Evolutionary conservation across 2,113 vertebrate genomes (phyloP).

Genomic region (Micronycteris hirsuta): DNA sequence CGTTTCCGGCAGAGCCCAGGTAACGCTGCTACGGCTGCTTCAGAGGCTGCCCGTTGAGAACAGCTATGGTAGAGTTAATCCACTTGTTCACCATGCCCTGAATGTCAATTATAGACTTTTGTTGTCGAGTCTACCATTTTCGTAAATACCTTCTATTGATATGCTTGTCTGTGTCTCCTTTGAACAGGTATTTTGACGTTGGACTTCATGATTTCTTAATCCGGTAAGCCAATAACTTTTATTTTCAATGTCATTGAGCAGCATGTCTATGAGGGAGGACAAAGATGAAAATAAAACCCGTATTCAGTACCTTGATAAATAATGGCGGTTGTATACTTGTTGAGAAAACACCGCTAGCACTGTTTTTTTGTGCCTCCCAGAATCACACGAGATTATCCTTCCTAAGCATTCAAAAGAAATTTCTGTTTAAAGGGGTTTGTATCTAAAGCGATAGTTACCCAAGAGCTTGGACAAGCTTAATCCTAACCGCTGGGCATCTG

Average conservation of each 20-base stretch:
- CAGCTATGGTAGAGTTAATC: background rate
- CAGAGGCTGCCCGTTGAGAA: background rate
- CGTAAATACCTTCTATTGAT: background rate
- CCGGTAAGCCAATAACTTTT: constrained; percentile 77
- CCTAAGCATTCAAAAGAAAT: background rate
- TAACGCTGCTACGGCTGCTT: background rate
- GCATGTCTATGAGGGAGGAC: background rate
- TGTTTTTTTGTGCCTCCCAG: background rate
- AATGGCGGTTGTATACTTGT: background rate
- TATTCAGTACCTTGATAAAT: background rate
- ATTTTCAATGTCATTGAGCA: background rate
- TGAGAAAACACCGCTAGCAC: background rate
- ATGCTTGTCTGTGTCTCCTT: constrained; percentile 30
- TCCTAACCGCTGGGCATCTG: background rate
- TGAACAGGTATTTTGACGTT: constrained; percentile 84
- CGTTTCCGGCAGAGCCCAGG: background rate
- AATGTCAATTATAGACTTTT: background rate
- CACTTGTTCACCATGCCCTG: background rate
- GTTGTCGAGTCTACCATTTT: background rate
- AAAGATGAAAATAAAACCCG: background rate
- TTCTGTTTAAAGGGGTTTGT: background rate
- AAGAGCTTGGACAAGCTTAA: background rate
- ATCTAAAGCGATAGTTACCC: background rate
- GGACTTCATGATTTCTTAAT: constrained; percentile 85
- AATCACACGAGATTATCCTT: background rate